These are phyloP conservation scores for Xenopus petersii DNA, from an alignment of 2,797 vertebrate species.

Conservation along the genomic window DNA sequence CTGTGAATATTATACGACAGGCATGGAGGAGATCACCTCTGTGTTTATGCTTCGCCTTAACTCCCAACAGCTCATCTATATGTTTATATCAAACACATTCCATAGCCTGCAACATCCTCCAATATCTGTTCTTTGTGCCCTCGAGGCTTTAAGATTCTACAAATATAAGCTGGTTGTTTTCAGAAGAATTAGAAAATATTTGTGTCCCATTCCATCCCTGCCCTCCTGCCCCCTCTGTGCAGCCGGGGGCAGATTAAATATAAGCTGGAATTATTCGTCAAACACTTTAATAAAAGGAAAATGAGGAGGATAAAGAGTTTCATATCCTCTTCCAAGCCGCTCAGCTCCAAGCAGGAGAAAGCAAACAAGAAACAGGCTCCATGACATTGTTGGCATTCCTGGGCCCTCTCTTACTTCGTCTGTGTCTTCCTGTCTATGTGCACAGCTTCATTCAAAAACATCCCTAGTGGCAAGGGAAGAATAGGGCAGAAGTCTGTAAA, in stretches of 20 bases:
- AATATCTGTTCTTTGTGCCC: neutral
- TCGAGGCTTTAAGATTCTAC: neutral
- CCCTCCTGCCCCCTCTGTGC: conserved; percentile 20
- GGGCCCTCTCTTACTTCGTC: conserved; percentile 25
- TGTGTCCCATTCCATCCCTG: conserved; percentile 32
- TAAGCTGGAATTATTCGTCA: conserved; percentile 41
- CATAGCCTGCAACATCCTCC: neutral
- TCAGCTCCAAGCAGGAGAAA: conserved; percentile 42
- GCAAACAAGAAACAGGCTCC: conserved; percentile 48
- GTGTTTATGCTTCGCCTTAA: neutral
- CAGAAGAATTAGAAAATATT: conserved; percentile 8
- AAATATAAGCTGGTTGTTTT: neutral
- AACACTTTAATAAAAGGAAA: conserved; percentile 69
- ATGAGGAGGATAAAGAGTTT: conserved; percentile 67
- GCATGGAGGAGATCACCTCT: neutral
- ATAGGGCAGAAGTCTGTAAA: conserved; percentile 10
- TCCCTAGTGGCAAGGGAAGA: conserved; percentile 8
- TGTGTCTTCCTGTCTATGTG: conserved; percentile 11
- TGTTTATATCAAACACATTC: conserved; percentile 5
- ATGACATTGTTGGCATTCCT: conserved; percentile 45
- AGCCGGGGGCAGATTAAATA: conserved; percentile 38
- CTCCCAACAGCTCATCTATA: neutral
- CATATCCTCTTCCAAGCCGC: conserved; percentile 63
- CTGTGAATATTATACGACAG: neutral
- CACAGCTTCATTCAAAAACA: conserved; percentile 2